Base-by-base conservation (phyloP, 2,113 vertebrate species). In the Paradoxurus hermaphroditus region DNA sequence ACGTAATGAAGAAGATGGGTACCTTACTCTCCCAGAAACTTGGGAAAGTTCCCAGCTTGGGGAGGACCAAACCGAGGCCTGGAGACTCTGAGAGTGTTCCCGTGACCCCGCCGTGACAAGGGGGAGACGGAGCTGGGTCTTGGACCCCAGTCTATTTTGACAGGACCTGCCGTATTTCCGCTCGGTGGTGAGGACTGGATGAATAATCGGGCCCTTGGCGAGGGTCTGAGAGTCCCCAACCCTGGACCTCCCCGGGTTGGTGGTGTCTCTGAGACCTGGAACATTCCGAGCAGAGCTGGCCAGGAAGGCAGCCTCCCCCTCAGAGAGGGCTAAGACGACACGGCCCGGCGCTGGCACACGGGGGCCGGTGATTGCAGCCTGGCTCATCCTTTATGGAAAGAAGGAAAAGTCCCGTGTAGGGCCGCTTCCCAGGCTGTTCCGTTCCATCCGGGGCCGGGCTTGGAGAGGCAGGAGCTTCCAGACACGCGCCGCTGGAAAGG, bases 341-440 rank as follows among this genome's bases (percentile, higher is more conserved):
- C 91, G 94, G 86, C 95, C 96, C 86, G 8, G 95, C 14, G 83
- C 94, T 97, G 96, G 92, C 87, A 81, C 87, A 81, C 84, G 77
- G 82, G 91, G 93, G 79, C 68, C 10, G 15, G 70, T 73, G 95
- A 96, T 93, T 91, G 90, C 68, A 90, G 89, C 97, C 97, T 94
- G 97, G 93, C 97, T 89, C 46, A 8, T 91, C 96, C 94, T 87
- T 27, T 59, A 95, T 27, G 62, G 72, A 72, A 67, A 63, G 31
- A 85, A 34, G 23, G 23, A 82, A 65, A 68, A 34, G 16, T 8
- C 78, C 51, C 12, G 0, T 1, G 31, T 15, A 49, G 7, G 7
- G 86, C 44, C 39, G 41, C 67, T n/a, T 73, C 62, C 83, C 51
- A 39, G 94, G 41, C 46, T 14, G 49, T 2, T 34, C 34, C 10